Evolutionary conservation across 2,888 invertebrate genomes (phyloP).

Genomic region (Drosophila peninsularis): DNA sequence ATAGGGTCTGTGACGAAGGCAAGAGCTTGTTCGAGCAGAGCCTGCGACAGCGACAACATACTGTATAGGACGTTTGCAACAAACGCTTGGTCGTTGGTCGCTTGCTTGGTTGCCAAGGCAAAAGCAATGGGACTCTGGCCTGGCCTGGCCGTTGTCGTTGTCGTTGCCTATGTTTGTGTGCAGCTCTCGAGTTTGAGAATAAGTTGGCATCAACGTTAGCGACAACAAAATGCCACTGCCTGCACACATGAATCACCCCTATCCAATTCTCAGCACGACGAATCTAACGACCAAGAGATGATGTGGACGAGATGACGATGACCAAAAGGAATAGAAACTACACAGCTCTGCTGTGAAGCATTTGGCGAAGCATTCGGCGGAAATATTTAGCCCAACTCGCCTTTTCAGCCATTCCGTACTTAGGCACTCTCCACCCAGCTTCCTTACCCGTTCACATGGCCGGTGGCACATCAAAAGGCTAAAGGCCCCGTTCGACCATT

Average conservation of each 20-base stretch:
- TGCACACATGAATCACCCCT: conserved; percentile 58
- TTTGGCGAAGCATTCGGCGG: conserved; percentile 77
- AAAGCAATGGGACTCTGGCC: conserved; percentile 45
- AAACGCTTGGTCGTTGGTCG: conserved; percentile 30
- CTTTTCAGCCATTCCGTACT: conserved; percentile 62
- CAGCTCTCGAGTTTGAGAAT: conserved; percentile 62
- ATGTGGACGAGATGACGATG: conserved; percentile 67
- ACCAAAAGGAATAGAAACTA: conserved; percentile 75
- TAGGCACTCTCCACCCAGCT: conserved; percentile 19
- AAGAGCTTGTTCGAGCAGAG: conserved; percentile 33
- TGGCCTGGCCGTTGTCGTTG: too few relatives aligned
- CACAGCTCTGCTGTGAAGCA: conserved; percentile 57
- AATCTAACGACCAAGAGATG: conserved; percentile 74
- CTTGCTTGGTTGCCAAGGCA: conserved; percentile 43
- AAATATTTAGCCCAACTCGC: conserved; percentile 76
- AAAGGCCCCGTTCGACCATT: conserved; percentile 53
- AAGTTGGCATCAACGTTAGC: conserved; percentile 72
- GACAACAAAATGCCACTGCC: conserved; percentile 65
- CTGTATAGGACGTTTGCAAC: conserved; percentile 46
- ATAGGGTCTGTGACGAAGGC: conserved; percentile 39
- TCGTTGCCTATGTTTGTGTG: conserved; percentile 44
- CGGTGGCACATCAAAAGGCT: conserved; percentile 68
- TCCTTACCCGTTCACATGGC: conserved; percentile 36
- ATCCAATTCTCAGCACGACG: conserved; percentile 45
- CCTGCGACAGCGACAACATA: conserved; percentile 49